A percentile compares a stretch with the other conserved stretches of the same genome.
Evolutionary conservation across 2,113 vertebrate species (phyloP).

Genomic region (Prunella himalayana): DNA sequence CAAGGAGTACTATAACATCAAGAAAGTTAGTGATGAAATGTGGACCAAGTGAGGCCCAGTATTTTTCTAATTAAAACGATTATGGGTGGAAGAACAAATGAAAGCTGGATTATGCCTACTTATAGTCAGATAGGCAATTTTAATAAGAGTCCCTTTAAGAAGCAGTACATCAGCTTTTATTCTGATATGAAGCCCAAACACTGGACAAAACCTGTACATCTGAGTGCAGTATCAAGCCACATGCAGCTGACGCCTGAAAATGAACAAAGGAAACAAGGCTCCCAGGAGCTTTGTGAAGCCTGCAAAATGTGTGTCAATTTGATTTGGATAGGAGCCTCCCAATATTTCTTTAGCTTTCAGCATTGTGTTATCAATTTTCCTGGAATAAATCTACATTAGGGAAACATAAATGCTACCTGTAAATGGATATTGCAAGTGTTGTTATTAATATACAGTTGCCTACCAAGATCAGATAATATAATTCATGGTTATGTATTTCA

Average conservation of each 20-base stretch:
- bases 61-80: neutral
- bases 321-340: neutral
- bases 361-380: neutral
- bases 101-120: neutral
- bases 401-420: neutral
- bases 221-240: neutral
- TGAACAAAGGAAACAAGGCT: neutral
- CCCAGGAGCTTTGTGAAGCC: neutral
- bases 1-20: neutral
- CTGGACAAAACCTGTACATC: neutral
- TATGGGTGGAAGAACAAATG: neutral
- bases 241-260: neutral
- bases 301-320: accelerated
- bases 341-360: neutral
- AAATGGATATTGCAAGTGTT: neutral
- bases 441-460: neutral
- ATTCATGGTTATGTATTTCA: neutral
- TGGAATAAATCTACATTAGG: neutral
- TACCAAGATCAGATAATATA: neutral
- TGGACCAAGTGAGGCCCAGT: neutral
- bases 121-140: neutral
- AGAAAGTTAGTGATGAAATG: accelerated
- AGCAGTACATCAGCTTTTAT: neutral
- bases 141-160: neutral
- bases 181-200: neutral